phyloP scores from a whole-genome alignment of 2,888 invertebrate genomes.

The Empis livida region DNA sequence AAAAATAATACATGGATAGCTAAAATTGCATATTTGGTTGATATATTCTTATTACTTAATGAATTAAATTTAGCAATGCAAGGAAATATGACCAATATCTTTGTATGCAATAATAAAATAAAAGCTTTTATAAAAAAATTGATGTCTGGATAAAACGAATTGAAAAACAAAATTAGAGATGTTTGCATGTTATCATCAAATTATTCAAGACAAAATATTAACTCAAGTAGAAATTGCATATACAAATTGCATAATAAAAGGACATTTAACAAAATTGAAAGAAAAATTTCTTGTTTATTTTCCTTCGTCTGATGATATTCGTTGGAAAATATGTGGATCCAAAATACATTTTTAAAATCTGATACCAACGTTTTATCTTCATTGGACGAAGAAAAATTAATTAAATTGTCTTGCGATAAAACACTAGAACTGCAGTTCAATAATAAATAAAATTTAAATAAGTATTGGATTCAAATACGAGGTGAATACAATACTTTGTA shows the following conservation, averaged over 20 bases:
- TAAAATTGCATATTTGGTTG: constrained; percentile 1
- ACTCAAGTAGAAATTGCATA: too few relatives aligned
- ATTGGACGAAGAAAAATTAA: constrained; percentile 2
- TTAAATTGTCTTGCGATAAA: constrained; percentile 15
- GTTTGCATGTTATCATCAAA: constrained; percentile 1
- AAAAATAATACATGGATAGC: constrained; percentile 1
- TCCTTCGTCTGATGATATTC: neutral
- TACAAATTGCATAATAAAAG: neutral
- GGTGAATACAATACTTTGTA: too few relatives aligned
- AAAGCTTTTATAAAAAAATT: constrained; percentile 3
- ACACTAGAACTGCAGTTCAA: constrained; percentile 13
- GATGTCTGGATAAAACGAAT: neutral
- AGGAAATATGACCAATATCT: neutral
- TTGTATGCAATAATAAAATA: constrained; percentile 3
- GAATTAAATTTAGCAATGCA: neutral
- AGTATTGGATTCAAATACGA: too few relatives aligned
- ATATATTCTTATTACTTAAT: neutral
- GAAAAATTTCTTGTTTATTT: neutral
- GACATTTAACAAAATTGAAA: neutral
- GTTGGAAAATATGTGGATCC: constrained; percentile 1
- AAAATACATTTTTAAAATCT: neutral
- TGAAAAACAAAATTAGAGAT: constrained; percentile 1
- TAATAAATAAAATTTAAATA: constrained; percentile 8
- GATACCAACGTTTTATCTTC: neutral
- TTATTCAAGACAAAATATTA: neutral